Percentiles rank a stretch among this genome's conserved stretches.
Conservation (phyloP, 2,888 invertebrate genomes). For the Pyrrhosoma nymphula region DNA sequence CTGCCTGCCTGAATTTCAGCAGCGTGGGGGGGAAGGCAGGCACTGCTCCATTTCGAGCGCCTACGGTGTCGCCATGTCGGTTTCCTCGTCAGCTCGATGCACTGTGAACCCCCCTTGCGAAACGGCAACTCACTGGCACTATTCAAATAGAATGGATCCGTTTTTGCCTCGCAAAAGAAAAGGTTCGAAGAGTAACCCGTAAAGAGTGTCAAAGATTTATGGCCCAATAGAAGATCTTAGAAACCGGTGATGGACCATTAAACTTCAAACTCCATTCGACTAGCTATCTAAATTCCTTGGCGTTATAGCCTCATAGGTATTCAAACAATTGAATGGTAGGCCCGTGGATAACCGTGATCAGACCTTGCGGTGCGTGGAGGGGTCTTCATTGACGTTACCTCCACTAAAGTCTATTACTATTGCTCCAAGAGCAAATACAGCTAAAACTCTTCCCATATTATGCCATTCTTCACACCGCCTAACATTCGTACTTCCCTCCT, state of each 20-base stretch:
- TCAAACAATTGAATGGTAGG: too few relatives aligned
- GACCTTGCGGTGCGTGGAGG: too few relatives aligned
- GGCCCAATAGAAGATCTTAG: background rate
- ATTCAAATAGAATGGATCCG: background rate
- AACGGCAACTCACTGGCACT: background rate
- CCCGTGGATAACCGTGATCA: too few relatives aligned
- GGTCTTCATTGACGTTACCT: too few relatives aligned
- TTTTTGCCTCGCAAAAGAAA: background rate
- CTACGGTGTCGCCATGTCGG: background rate
- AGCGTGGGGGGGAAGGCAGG: background rate
- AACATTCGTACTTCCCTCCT: too few relatives aligned
- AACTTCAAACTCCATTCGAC: too few relatives aligned
- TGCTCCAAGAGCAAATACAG: too few relatives aligned
- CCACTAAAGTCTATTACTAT: too few relatives aligned
- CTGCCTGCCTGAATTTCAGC: background rate
- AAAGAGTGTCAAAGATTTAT: background rate
- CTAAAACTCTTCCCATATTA: too few relatives aligned
- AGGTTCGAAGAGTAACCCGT: background rate
- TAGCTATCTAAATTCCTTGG: background rate
- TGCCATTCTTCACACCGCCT: too few relatives aligned
- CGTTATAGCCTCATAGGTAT: too few relatives aligned
- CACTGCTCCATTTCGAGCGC: background rate
- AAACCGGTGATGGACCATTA: background rate
- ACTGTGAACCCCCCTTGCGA: background rate
- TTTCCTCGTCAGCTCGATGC: background rate